These are phyloP conservation scores for Acronicta leporina DNA, from an alignment of 2,888 invertebrate species.

Conservation along the genomic window DNA sequence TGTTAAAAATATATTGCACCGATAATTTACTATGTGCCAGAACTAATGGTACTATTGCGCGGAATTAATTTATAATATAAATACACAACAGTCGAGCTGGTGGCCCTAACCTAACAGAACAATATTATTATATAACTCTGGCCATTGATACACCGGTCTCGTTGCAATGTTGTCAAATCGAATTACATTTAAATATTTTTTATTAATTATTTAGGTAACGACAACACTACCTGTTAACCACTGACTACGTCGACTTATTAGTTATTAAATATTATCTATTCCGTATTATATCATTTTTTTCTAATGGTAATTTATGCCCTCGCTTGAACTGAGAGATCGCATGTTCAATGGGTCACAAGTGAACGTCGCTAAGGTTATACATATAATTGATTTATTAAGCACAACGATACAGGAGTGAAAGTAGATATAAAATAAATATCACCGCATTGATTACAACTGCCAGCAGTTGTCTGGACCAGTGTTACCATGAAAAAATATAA, in stretches of 20 bases:
- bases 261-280: slow-evolving; percentile 84
- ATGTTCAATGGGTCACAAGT: slow-evolving; percentile 27
- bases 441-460: slow-evolving; percentile 65
- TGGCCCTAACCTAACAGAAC: slow-evolving; percentile 62
- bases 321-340: slow-evolving; percentile 71
- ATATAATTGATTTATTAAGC: slow-evolving; percentile 49
- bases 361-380: slow-evolving; percentile 38
- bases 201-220: slow-evolving; percentile 77
- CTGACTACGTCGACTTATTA: slow-evolving; percentile 86
- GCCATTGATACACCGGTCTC: slow-evolving; percentile 64
- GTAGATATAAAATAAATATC: slow-evolving; percentile 39
- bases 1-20: slow-evolving; percentile 81
- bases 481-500: slow-evolving; percentile 49
- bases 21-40: slow-evolving; percentile 72
- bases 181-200: slow-evolving; percentile 66
- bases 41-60: slow-evolving; percentile 71
- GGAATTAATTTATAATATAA: slow-evolving; percentile 68
- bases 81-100: slow-evolving; percentile 82
- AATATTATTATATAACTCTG: slow-evolving; percentile 63
- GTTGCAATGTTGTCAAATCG: slow-evolving; percentile 75
- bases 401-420: slow-evolving; percentile 29
- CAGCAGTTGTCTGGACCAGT: slow-evolving; percentile 66
- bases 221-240: slow-evolving; percentile 86
- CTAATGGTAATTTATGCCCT: slow-evolving; percentile 78
- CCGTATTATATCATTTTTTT: slow-evolving; percentile 75